A percentile compares a stretch with the other conserved stretches of the same genome.
These are phyloP conservation scores for Ips nitidus DNA, from an alignment of 1,140 invertebrate species.

Conservation along the genomic window DNA sequence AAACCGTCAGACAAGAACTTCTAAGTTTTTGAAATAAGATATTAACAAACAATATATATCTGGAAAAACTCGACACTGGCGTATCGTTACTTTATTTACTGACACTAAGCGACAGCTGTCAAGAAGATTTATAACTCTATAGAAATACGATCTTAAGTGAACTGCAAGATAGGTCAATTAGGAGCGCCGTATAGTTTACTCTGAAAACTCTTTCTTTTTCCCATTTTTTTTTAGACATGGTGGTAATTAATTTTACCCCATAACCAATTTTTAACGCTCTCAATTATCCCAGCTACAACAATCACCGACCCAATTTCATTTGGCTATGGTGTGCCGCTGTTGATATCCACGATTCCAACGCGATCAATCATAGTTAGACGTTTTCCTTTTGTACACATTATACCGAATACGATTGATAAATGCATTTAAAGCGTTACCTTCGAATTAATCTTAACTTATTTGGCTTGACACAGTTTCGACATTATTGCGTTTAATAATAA, in stretches of 20 bases:
- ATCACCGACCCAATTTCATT: constrained; percentile 5
- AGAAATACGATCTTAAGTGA: constrained; percentile 26
- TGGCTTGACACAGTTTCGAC: constrained; percentile 15
- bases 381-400: constrained; percentile 14
- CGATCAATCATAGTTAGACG: constrained; percentile 9
- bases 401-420: constrained; percentile 12
- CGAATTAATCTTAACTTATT: constrained; percentile 22
- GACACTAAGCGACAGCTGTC: constrained; percentile 25
- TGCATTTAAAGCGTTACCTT: constrained; percentile 14
- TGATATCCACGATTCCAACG: constrained; percentile 8
- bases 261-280: no score
- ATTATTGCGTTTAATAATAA: constrained; percentile 21
- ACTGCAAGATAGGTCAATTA: constrained; percentile 24
- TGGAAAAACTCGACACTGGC: constrained; percentile 7
- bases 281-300: no score
- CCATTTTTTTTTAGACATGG: background rate
- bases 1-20: no score
- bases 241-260: background rate
- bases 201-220: constrained; percentile 6
- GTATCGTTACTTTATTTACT: constrained; percentile 30
- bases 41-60: constrained; percentile 19
- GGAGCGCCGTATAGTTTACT: constrained; percentile 15
- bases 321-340: background rate
- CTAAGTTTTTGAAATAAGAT: constrained; percentile 14
- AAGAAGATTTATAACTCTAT: constrained; percentile 30